A percentile compares a stretch with the other conserved stretches of the same genome.
phyloP scores from a whole-genome alignment of 2,797 vertebrate genomes.

The Oceanodroma leucorhoa region DNA sequence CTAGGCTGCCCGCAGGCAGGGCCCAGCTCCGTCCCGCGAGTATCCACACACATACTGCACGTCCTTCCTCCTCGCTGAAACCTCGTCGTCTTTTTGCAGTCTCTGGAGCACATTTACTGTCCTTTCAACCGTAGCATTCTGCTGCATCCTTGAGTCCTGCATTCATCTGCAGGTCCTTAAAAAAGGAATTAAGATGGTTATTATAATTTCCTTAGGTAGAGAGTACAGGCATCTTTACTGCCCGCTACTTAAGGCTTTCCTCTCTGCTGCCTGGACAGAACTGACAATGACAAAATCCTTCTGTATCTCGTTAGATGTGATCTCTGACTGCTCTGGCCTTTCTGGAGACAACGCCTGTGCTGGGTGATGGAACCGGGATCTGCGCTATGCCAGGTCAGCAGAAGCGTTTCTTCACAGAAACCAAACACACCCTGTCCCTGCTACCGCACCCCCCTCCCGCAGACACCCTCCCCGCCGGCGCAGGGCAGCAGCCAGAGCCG shows the following conservation, averaged over 20 bases:
- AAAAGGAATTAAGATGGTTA: neutral
- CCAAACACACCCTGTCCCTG: neutral
- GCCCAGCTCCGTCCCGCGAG: neutral
- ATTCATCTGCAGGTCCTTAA: neutral
- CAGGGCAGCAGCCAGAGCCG: neutral
- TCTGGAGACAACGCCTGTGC: neutral
- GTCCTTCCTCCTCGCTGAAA: neutral
- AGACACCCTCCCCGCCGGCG: fast-evolving
- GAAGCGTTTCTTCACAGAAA: neutral
- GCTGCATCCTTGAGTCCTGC: neutral
- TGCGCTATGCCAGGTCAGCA: neutral
- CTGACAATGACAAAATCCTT: neutral
- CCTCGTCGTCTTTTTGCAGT: neutral
- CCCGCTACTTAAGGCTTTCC: neutral
- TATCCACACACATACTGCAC: neutral
- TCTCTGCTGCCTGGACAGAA: neutral
- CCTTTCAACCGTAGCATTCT: neutral
- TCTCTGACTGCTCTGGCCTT: too few species aligned
- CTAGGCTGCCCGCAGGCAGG: neutral
- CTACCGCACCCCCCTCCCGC: neutral
- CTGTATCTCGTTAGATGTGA: neutral
- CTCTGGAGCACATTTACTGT: neutral
- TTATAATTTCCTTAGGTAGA: neutral
- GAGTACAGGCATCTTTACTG: neutral
- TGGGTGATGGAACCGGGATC: neutral